These are phyloP conservation scores for Oncopodura yosiiana DNA, from an alignment of 1,140 invertebrate genomes.

Conservation along the genomic window DNA sequence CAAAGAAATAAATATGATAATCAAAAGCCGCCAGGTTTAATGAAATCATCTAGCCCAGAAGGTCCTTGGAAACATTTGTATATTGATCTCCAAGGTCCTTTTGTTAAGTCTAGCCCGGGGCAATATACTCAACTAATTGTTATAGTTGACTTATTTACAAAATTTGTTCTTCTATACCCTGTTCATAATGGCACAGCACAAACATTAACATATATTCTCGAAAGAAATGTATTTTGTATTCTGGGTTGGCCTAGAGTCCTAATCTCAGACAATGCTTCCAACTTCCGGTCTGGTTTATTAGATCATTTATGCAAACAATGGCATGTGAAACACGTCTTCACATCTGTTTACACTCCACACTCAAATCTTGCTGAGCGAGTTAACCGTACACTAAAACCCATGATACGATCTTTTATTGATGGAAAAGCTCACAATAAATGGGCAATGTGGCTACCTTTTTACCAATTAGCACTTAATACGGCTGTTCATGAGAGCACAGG, in stretches of 20 bases:
- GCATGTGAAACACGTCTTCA: constrained; percentile 5
- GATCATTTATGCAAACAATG: not conserved
- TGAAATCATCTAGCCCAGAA: not conserved
- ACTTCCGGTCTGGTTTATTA: not conserved
- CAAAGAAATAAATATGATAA: constrained; percentile 12
- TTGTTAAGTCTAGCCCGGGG: constrained; percentile 37
- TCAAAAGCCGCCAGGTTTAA: not conserved
- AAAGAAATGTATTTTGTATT: constrained; percentile 6
- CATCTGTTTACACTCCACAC: constrained; percentile 30
- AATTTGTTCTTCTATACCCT: constrained; percentile 44
- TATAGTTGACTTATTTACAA: constrained; percentile 41
- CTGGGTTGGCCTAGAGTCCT: not conserved
- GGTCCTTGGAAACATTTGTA: constrained; percentile 41
- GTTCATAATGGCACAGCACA: constrained; percentile 37
- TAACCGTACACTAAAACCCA: constrained; percentile 24
- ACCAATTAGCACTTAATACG: constrained; percentile 9
- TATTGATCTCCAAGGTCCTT: constrained; percentile 43
- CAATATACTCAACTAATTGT: constrained; percentile 40
- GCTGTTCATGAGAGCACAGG: constrained; percentile 1
- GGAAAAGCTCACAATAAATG: constrained; percentile 14
- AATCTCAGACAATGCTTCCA: constrained; percentile 9
- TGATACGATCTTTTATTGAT: constrained; percentile 13
- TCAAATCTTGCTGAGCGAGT: constrained; percentile 25
- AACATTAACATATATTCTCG: not conserved
- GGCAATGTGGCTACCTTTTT: not conserved